Evolutionary conservation across 2,888 invertebrate genomes (phyloP), one percentile per base, ranked within the genome.

Genomic region (Blastobasis adustella): DNA sequence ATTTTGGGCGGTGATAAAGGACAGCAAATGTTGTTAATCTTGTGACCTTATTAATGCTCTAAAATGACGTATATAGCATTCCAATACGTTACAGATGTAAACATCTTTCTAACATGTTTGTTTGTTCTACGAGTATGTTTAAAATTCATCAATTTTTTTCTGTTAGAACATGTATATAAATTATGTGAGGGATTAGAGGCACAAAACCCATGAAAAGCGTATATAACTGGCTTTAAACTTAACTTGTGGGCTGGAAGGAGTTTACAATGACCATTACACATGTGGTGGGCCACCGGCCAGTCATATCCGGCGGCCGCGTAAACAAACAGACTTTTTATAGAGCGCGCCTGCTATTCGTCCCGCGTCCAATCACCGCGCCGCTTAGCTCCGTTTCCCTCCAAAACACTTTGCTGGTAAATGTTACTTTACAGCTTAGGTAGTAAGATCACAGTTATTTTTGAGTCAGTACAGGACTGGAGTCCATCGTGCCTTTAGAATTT

Each of bases 251-350:
- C 63, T 62, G 51, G 52, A 53, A 60, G 60, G 63, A 63, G 62
- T 60, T 63, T 66, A 71, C 68, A 73, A 73, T 76, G 76, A 71
- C 71, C 69, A 76, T 71, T 72, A 77, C 69, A 72, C 79, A 77
- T 79, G 80, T 74, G 81, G 79, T 70, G 61, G 62, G 63, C 76
- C 76, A 60, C 66, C 67, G 69, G 59, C 64, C 68, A 70, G 70
- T 75, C 79, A 74, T 75, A 83, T 84, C 82, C 85, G 73, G 76
- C 69, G 63, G 63, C 65, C 68, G 60, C 70, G 75, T 86, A 85
- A 85, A 86, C 83, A 84, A 74, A 76, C 76, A 54, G 66, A 79
- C 77, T 84, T 84, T 85, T 86, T 84, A 85, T 84, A 84, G 83
- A 79, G 70, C 70, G 65, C 59, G 81, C 67, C 80, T 79, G 81